phyloP scores from a whole-genome alignment of 2,113 vertebrate species.

The Formicarius rufipectus region DNA sequence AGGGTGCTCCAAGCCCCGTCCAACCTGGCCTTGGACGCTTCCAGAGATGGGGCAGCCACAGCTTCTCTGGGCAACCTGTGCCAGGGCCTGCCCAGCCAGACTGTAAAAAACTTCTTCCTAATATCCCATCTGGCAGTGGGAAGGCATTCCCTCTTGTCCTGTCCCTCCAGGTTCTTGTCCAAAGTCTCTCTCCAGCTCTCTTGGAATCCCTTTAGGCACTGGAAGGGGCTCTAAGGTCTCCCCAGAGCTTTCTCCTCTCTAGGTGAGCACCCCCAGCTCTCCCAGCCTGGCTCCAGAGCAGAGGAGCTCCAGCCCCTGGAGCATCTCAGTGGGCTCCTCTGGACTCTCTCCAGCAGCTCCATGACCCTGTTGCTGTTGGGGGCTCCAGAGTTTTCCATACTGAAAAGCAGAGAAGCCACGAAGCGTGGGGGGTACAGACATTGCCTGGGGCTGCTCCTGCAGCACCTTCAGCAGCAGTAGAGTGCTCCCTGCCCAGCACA shows the following conservation, averaged over 20 bases:
- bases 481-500: neutral
- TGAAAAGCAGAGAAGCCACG: neutral
- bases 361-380: neutral
- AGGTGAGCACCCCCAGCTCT: neutral
- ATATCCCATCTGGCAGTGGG: neutral
- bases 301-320: neutral
- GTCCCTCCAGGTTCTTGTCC: neutral
- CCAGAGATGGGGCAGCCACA: neutral
- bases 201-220: neutral
- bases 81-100: neutral
- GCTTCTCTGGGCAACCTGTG: neutral
- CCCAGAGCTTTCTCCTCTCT: neutral
- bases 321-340: neutral
- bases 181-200: neutral
- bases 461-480: neutral
- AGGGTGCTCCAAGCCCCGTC: neutral
- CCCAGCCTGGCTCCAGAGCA: neutral
- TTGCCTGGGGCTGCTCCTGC: neutral
- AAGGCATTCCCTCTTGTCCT: neutral
- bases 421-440: accelerated
- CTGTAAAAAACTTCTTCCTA: neutral
- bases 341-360: neutral
- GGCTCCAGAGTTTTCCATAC: neutral
- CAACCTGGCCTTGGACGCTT: neutral
- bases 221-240: neutral